Conservation (phyloP, 2,113 vertebrate genomes). For the Melanerpes aurifrons region DNA sequence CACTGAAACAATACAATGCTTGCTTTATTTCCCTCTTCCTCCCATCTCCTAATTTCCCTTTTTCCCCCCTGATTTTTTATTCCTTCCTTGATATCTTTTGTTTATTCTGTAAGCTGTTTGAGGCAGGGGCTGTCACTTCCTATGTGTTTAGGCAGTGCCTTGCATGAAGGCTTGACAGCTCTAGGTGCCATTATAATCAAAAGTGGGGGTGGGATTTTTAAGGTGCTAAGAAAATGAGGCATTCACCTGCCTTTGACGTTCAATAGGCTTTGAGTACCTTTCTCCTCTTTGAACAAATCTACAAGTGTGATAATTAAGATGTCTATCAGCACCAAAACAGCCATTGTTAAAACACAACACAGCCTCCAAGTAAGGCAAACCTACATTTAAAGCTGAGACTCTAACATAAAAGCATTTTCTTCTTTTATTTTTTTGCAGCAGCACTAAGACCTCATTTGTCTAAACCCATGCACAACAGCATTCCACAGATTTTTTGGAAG, state of each 20-base stretch:
- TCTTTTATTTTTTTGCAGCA: not conserved
- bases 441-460: not conserved
- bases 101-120: not conserved
- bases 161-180: slow-evolving; percentile 5
- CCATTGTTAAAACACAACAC: slow-evolving; percentile 21
- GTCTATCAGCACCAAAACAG: slow-evolving; percentile 11
- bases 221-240: not conserved
- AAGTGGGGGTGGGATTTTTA: not conserved
- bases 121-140: not conserved
- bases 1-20: not conserved
- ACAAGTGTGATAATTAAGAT: slow-evolving; percentile 21
- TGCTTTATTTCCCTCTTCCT: not conserved
- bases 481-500: not conserved
- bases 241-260: not conserved
- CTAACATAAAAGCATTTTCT: not conserved
- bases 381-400: not conserved
- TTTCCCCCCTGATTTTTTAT: not conserved
- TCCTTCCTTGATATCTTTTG: not conserved
- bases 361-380: not conserved
- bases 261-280: not conserved
- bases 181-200: not conserved
- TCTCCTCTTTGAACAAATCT: not conserved
- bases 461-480: not conserved
- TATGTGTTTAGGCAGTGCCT: not conserved
- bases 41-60: not conserved